Base-by-base conservation (phyloP, 2,888 invertebrate genomes). In the Athalia cordata region DNA sequence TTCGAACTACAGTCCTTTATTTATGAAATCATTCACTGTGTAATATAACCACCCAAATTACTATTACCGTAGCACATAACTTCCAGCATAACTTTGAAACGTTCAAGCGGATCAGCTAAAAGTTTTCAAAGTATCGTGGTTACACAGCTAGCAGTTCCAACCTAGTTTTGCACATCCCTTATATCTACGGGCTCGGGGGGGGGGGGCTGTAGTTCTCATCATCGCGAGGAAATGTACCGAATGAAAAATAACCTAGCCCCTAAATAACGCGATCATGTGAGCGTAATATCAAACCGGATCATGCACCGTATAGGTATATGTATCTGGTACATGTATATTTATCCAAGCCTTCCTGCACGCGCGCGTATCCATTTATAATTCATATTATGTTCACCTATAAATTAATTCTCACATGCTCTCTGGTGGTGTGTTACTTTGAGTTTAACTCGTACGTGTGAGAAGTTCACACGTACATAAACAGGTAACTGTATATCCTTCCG, bases 401-500 rank as follows among this genome's bases (percentile, higher is more conserved):
- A 72, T 59, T 59, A 8, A 59, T 55, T n/a, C 11, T 57, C 47
- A 13, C 70, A 47, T n/a, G 2, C 3, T 15, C 50, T 11, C 4
- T 45, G 45, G 11, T 4, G n/a, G n/a, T 65, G 47, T 47, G 45
- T 65, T 5, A 68, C 52, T 52, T 55, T 45, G 66, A 13, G 49
- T 13, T 9, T 7, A 45, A 45, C n/a, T 47, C 13, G 7, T 55
- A 55, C 13, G n/a, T n/a, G 50, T 13, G 29, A 52, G 29, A 4
- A 52, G 9, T 50, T 9, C 7, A 47, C 47, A 55, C 47, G 59
- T 59, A 59, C 45, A n/a, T 45, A 7, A 72, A 57, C 15, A 59
- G 47, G 59, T 72, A 72, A 72, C 72, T 72, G 72, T 29, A n/a
- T 72, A 72, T 72, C 47, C 59, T 59, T 72, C 47, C 72, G 72